Evolutionary conservation across 2,888 invertebrate genomes (phyloP).

Genomic region (Hyppa rectilinea): DNA sequence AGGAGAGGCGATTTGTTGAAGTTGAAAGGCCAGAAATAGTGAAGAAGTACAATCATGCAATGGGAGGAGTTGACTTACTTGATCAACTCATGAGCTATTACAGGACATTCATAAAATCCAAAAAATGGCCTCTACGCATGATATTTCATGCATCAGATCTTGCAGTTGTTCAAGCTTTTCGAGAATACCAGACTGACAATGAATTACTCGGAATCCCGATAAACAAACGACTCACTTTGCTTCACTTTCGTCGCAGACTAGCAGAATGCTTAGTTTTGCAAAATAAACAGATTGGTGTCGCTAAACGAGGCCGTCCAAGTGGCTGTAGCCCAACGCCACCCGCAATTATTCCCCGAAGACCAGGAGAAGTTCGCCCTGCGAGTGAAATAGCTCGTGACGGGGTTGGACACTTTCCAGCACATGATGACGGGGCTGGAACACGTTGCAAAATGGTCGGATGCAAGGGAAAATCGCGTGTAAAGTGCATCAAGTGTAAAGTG

Average conservation of each 20-base stretch:
- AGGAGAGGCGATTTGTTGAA: conserved; percentile 57
- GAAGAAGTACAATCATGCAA: conserved; percentile 66
- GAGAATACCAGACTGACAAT: no score
- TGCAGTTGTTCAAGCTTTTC: background rate
- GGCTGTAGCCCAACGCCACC: background rate
- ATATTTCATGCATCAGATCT: background rate
- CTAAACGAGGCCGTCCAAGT: background rate
- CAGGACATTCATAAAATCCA: conserved; percentile 69
- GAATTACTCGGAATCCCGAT: background rate
- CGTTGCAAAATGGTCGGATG: conserved; percentile 11
- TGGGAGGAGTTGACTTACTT: conserved; percentile 53
- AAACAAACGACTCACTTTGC: background rate
- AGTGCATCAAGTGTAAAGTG: no score
- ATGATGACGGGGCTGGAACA: conserved; percentile 8
- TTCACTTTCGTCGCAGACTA: background rate
- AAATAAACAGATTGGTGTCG: background rate
- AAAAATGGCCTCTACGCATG: conserved; percentile 62
- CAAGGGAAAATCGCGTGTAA: background rate
- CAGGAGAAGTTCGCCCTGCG: background rate
- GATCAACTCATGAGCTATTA: conserved; percentile 72
- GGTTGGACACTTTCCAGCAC: conserved; percentile 1
- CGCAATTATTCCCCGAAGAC: background rate
- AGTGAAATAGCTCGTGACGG: conserved; percentile 3
- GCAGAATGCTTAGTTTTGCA: background rate
- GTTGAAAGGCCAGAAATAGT: conserved; percentile 68